Evolutionary conservation across 1,140 invertebrate genomes (phyloP), one percentile per base, ranked within the genome.

Genomic region (Campoletis sonorensis): DNA sequence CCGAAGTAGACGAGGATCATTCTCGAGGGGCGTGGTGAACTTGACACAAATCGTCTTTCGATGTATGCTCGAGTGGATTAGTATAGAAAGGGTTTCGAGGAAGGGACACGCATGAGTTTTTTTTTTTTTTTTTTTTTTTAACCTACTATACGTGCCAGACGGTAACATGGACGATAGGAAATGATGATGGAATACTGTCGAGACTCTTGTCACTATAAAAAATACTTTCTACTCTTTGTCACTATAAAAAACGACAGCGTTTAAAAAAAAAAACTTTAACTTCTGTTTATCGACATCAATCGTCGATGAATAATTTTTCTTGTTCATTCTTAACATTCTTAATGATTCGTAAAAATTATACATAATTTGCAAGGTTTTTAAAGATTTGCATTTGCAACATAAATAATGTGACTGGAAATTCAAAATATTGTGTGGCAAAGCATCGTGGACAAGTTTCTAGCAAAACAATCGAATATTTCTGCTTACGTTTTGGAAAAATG

Each of bases 31-130:
- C 86, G 88, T 87, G 87, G 82, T 82, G 72, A 70, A 33, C 67
- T 33, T 33, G 76, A 81, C 71, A 61, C 84, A 87, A 88, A 88
- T 88, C 87, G 85, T 84, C 84, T 86, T 88, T 87, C 83, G 80
- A 88, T 87, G 79, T 82, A 88, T 84, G 86, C 86, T 82, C 85
- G 86, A 88, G 81, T 83, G 87, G 87, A 84, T 88, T 88, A 81
- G 81, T 88, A 88, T 88, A 86, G n/a, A 70, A 80, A 79, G 49
- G 61, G 58, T 67, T 78, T 70, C 13, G 67, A 18, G 72, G 37
- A 64, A 77, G 75, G 75, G 75, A 64, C 75, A 77, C 75, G 58
- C 61, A 78, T 67, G n/a, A 33, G 2, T 64, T 64, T 70, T 33
- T 70, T 70, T 70, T 13, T 33, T 70, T 33, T n/a, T n/a, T 64